phyloP scores from a whole-genome alignment of 2,797 vertebrate genomes.

The Macroramphosus scolopax region DNA sequence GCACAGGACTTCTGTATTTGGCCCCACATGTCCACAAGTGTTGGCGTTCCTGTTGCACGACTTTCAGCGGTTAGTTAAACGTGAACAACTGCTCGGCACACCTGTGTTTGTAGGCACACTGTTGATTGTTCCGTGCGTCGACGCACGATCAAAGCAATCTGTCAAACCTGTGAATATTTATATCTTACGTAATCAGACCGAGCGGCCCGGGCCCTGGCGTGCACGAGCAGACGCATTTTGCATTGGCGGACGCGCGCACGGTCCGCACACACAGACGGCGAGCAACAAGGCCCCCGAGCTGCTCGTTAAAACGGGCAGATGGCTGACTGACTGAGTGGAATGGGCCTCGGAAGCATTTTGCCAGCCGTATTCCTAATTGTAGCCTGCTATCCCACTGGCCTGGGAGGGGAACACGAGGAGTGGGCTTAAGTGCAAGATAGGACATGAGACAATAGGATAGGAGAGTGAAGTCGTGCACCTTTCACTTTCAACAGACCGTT shows the following conservation, averaged over 20 bases:
- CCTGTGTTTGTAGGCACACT: conserved; percentile 43
- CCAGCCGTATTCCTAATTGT: conserved; percentile 61
- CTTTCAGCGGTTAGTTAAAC: conserved; percentile 12
- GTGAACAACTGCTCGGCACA: conserved; percentile 30
- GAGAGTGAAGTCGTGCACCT: too few relatives aligned
- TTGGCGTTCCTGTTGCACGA: too few relatives aligned
- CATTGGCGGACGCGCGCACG: too few relatives aligned
- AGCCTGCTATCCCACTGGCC: conserved; percentile 57
- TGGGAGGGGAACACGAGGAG: conserved; percentile 43
- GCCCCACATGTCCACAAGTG: too few relatives aligned
- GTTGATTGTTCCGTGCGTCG: conserved; percentile 48
- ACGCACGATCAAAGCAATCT: conserved; percentile 60
- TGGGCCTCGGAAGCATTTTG: conserved; percentile 62
- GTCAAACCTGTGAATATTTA: conserved; percentile 64
- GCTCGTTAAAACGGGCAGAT: conserved; percentile 73
- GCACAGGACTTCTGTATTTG: conserved; percentile 17
- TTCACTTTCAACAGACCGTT: too few relatives aligned
- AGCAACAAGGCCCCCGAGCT: conserved; percentile 54
- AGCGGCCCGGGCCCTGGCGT: conserved; percentile 1
- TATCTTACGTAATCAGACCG: conserved; percentile 34
- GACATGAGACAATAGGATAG: too few relatives aligned
- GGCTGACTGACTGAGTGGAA: conserved; percentile 63
- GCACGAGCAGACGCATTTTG: conserved; percentile 19
- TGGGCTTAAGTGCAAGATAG: conserved; percentile 35
- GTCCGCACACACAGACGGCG: conserved; percentile 15